Base-by-base conservation (phyloP, 1,140 invertebrate species). In the Micrasema minimum region DNA sequence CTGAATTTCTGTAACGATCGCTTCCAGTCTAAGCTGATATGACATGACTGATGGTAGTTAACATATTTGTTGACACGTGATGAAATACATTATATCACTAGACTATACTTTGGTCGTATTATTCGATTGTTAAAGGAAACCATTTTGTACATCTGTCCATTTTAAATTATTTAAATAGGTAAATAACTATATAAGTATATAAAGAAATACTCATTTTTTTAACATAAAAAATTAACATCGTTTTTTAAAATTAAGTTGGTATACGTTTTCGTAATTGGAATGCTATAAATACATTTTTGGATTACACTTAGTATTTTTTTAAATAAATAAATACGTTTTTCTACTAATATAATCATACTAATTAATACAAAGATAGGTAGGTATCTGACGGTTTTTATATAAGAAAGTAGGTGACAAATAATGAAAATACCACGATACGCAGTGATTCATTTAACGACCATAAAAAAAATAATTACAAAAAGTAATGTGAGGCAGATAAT, bases 31-130 rank as follows among this genome's bases (percentile, higher is more conserved):
- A 26, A 11, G 14, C 65, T 57, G 71, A 72, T 68, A 67, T 67
- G 65, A 57, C 61, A 67, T 72, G 71, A 72, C 43, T 41, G 71
- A 72, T 72, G 38, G 37, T 22, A 43, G 45, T 67, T 12, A n/a
- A 37, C 22, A 31, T 12, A 31, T 43, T 22, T 38, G 55, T 68
- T 72, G 71, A 66, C 71, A 68, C 18, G 23, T 61, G 38, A 61
- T 45, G 50, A 72, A 67, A 68, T 62, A 61, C 26, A n/a, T n/a
- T n/a, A n/a, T n/a, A n/a, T n/a, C n/a, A n/a, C n/a, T n/a, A n/a
- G n/a, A n/a, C n/a, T n/a, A n/a, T n/a, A n/a, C n/a, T n/a, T n/a
- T n/a, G n/a, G n/a, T n/a, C n/a, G n/a, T n/a, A n/a, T n/a, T n/a
- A n/a, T n/a, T n/a, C n/a, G n/a, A n/a, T n/a, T n/a, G n/a, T n/a